phyloP scores from a whole-genome alignment of 30 jellyfish, hydroid and myxozoan genomes.

The Sanderia malayensis region DNA sequence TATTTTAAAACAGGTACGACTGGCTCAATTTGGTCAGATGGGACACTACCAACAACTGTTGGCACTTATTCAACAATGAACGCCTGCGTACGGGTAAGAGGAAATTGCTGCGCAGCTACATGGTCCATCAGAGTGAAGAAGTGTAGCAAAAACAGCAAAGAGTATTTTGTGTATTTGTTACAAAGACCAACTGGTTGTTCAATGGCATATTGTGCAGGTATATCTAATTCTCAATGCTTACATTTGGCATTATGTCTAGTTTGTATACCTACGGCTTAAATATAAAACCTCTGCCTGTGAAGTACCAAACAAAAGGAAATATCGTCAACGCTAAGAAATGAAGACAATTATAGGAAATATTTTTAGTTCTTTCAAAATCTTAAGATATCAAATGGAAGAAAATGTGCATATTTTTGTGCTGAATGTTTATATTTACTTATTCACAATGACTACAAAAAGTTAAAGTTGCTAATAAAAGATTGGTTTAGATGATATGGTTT shows the following conservation, averaged over 20 bases:
- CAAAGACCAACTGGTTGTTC: conserved; percentile 41
- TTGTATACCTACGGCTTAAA: not conserved
- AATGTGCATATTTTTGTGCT: too few relatives aligned
- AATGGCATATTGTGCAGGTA: conserved; percentile 75
- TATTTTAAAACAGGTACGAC: conserved; percentile 21
- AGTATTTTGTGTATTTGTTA: conserved; percentile 41
- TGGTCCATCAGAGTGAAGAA: conserved; percentile 37
- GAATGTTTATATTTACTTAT: too few relatives aligned
- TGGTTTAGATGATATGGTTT: too few relatives aligned
- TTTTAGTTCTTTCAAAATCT: too few relatives aligned
- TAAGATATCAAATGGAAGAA: too few relatives aligned
- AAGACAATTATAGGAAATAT: too few relatives aligned
- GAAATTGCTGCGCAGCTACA: conserved; percentile 14
- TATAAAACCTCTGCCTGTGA: not conserved
- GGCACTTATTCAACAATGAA: not conserved
- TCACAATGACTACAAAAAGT: too few relatives aligned
- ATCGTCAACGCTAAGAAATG: not conserved
- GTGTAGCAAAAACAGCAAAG: conserved; percentile 34
- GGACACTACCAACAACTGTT: conserved; percentile 46
- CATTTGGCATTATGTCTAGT: not conserved
- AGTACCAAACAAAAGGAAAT: not conserved
- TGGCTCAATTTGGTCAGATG: conserved; percentile 63
- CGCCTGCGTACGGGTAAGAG: conserved; percentile 35
- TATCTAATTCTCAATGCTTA: not conserved
- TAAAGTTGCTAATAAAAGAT: too few relatives aligned